phyloP scores from a whole-genome alignment of 2,888 invertebrate genomes.

The Acronicta aceris region DNA sequence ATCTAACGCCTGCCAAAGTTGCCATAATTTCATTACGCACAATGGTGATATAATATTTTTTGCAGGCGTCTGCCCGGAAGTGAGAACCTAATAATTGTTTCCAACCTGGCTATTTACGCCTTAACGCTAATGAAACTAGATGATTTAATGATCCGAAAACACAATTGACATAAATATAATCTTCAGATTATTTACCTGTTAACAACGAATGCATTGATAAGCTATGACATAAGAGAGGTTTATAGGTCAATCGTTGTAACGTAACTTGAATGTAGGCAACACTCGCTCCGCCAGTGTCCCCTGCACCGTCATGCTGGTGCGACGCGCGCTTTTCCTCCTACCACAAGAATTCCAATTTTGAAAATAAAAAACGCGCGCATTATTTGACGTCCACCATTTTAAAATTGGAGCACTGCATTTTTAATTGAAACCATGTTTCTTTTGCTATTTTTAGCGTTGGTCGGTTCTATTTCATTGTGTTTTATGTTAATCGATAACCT shows the following conservation, averaged over 20 bases:
- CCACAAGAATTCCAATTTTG: conserved; percentile 29
- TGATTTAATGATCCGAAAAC: neutral
- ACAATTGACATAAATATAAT: too few species aligned
- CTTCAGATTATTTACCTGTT: conserved; percentile 6
- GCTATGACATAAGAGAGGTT: conserved; percentile 60
- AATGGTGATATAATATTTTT: neutral
- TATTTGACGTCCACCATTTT: conserved; percentile 4
- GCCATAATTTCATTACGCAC: neutral
- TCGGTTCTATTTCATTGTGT: conserved; percentile 87
- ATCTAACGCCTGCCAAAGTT: neutral
- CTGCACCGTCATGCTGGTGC: conserved; percentile 56
- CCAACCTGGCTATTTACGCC: neutral
- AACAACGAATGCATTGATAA: conserved; percentile 38
- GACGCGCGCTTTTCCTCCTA: conserved; percentile 43
- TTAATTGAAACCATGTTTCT: conserved; percentile 55
- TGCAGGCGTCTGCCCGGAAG: neutral
- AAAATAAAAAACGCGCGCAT: conserved; percentile 40
- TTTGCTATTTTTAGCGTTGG: conserved; percentile 73
- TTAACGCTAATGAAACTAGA: neutral
- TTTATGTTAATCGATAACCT: conserved; percentile 89
- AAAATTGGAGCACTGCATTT: conserved; percentile 27
- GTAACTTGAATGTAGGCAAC: conserved; percentile 55
- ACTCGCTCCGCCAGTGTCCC: conserved; percentile 57
- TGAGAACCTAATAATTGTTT: neutral
- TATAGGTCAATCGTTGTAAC: conserved; percentile 58